Base-by-base conservation (phyloP, 2,113 vertebrate genomes). In the Canis aureus region DNA sequence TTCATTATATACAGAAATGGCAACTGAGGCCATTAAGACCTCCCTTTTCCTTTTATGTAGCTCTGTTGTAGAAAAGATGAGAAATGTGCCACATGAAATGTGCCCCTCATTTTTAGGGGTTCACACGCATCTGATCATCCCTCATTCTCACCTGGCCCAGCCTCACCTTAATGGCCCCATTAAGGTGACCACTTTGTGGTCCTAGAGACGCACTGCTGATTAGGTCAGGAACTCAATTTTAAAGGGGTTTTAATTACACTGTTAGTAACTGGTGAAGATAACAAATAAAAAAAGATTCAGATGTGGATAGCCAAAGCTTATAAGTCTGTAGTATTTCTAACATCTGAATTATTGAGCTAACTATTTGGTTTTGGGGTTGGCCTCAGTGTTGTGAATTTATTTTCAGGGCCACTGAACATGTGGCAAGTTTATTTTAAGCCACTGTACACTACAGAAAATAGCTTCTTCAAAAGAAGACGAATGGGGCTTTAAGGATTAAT, bases 241-340 rank as follows among this genome's bases (percentile, higher is more conserved):
- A 96, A 93, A 89, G 81, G 43, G 5, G 57, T 89, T 96, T 95
- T 97, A 83, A 94, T 93, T 59, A 98, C 66, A 55, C 6, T 23
- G 51, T 10, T 79, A 64, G 53, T 29, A 90, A 79, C 84, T 92
- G 2, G 38, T 19, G 43, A 29, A 17, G 16, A 57, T 87, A 91
- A 71, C 19, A 87, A 53, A 43, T 6, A 43, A 93, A 13, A 95
- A 93, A 96, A 1, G 0, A 85, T 10, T 5, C 25, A 27, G 89
- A 38, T 90, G 67, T 86, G 66, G 57, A 7, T 43, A 57, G 15
- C 23, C 51, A 78, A 2, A 3, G 29, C 17, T 90, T 1, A 51
- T 25, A 43, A 43, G 23, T 13, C n/a, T 0, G 1, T 43, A 80
- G n/a, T 43, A 12, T 60, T 94, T 91, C 32, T 74, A 95, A 81